Base-by-base conservation (phyloP, 2,888 invertebrate genomes). In the Patella caerulea region DNA sequence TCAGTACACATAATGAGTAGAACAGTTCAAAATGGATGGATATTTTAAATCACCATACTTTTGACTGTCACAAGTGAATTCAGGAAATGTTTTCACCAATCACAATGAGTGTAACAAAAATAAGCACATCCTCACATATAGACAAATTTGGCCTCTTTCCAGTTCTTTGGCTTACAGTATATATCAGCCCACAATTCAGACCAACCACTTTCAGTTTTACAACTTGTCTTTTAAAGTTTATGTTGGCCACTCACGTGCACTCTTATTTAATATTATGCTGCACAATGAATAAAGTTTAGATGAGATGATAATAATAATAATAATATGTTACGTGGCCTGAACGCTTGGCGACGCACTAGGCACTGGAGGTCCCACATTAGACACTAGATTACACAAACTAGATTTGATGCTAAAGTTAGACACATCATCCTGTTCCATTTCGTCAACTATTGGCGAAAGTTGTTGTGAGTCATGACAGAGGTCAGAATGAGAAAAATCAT, bases 401-500 rank as follows among this genome's bases (percentile, higher is more conserved):
- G 72, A 72, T 52, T 72, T 53, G 53, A 72, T 53, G 14, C n/a
- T 72, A 34, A 72, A 52, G 9, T 72, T 34, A 29, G 45, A 7
- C n/a, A 53, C 72, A 72, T 72, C 72, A 45, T 53, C 72, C 15
- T 72, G 29, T 29, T 65, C 65, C 65, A 65, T 65, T 65, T 65
- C 65, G 24, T 65, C 65, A 19, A 65, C 24, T 11, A 65, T 65
- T 24, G 65, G 65, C 24, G 76, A 76, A 34, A 72, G 73, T 52
- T 72, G 76, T 34, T 24, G 59, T 15, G 75, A 71, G 52, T 65
- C 72, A 69, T 76, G 76, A 73, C 76, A 76, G 45, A 65, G 69
- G n/a, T 76, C 76, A 45, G 76, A 73, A 69, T 70, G 70, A 71
- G 72, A 72, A 59, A 76, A 53, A n/a, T 76, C 45, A 71, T 72